A percentile compares a stretch with the other conserved stretches of the same genome.
These are phyloP conservation scores for Neoseiulus cucumeris DNA, from an alignment of 1,140 invertebrate genomes.

Conservation along the genomic window DNA sequence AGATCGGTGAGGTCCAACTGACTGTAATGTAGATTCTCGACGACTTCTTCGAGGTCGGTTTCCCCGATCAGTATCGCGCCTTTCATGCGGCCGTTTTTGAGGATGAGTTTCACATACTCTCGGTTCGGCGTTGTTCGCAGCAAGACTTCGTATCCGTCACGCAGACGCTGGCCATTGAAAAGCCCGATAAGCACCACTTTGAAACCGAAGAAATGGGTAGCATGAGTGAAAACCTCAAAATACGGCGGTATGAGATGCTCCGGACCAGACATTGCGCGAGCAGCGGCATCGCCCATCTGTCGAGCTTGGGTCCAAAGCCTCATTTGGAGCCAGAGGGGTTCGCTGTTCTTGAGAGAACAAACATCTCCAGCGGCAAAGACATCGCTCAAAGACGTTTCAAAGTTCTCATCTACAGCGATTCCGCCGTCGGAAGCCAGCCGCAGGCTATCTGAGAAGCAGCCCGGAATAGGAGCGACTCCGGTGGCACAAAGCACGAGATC, in stretches of 20 bases:
- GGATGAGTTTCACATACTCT: constrained; percentile 78
- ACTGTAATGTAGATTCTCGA: constrained; percentile 92
- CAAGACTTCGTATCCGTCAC: constrained; percentile 61
- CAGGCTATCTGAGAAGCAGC: constrained; percentile 28
- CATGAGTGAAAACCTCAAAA: constrained; percentile 91
- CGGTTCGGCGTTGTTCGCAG: constrained; percentile 50
- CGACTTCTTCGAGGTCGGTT: constrained; percentile 90
- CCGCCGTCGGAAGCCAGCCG: constrained; percentile 41
- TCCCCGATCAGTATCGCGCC: constrained; percentile 90
- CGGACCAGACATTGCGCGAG: constrained; percentile 53
- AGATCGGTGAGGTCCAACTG: constrained; percentile 67
- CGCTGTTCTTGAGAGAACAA: constrained; percentile 36
- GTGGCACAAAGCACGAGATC: constrained; percentile 90
- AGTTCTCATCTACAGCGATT: constrained; percentile 57
- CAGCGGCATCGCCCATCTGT: constrained; percentile 87
- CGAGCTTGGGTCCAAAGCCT: constrained; percentile 90
- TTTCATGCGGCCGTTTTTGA: constrained; percentile 61
- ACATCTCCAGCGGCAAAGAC: constrained; percentile 90
- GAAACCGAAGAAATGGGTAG: constrained; percentile 81
- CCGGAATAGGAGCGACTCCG: constrained; percentile 51
- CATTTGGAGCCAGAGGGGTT: constrained; percentile 39
- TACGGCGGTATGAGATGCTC: constrained; percentile 17
- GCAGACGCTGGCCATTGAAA: constrained; percentile 77
- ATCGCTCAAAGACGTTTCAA: constrained; percentile 53
- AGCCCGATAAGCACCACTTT: constrained; percentile 72